phyloP scores from a whole-genome alignment of 1,140 invertebrate genomes.

The Xylocopa sonorina region DNA sequence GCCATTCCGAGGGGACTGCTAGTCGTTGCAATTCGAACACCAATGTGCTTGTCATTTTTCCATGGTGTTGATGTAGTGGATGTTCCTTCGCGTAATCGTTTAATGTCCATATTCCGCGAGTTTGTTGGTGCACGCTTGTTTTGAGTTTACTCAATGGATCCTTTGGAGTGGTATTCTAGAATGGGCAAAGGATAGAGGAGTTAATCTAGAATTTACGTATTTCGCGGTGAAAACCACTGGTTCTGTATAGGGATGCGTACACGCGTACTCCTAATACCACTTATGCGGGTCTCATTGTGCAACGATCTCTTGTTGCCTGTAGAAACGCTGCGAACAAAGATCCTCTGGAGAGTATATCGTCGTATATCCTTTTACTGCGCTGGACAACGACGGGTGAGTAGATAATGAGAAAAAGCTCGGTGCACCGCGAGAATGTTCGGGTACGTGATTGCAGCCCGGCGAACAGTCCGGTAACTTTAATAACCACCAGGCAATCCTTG shows the following conservation, averaged over 20 bases:
- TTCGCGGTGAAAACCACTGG: conserved; percentile 45
- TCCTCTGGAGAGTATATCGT: conserved; percentile 45
- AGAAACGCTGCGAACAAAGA: conserved; percentile 59
- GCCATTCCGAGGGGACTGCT: neutral
- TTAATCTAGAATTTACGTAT: conserved; percentile 40
- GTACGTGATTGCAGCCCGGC: neutral
- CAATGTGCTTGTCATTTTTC: neutral
- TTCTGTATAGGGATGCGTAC: conserved; percentile 40
- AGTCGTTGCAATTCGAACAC: neutral
- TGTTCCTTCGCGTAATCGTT: neutral
- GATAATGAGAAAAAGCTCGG: conserved; percentile 40
- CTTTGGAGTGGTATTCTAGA: neutral
- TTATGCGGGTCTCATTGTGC: conserved; percentile 65
- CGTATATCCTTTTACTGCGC: conserved; percentile 27
- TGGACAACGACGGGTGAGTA: conserved; percentile 24
- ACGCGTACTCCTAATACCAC: conserved; percentile 55
- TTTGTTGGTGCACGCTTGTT: neutral
- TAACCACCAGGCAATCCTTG: no score
- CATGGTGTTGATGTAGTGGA: neutral
- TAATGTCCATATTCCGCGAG: neutral
- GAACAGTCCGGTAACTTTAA: no score
- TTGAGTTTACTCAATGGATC: neutral
- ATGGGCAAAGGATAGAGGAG: conserved; percentile 14
- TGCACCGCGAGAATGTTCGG: neutral
- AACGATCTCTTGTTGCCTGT: conserved; percentile 64